Conservation (phyloP, 1,140 invertebrate species). For the Tribolium castaneum region DNA sequence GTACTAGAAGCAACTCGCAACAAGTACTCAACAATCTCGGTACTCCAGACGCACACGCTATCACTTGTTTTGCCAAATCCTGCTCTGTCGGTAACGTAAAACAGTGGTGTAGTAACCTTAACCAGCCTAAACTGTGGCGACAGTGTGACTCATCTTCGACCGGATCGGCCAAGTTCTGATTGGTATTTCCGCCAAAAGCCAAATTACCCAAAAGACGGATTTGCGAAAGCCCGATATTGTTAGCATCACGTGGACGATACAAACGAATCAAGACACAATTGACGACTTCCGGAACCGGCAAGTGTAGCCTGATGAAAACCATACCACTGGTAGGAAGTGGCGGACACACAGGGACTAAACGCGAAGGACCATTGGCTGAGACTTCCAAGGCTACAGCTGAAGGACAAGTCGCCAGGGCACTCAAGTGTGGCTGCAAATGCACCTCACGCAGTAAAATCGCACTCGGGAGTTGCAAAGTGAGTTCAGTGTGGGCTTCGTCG, state of each 20-base stretch:
- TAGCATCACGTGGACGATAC: slow-evolving; percentile 87
- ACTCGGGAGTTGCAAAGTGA: slow-evolving; percentile 87
- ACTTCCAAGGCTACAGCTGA: slow-evolving; percentile 89
- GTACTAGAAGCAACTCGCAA: slow-evolving; percentile 79
- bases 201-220: slow-evolving; percentile 86
- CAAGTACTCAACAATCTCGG: slow-evolving; percentile 78
- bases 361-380: slow-evolving; percentile 68
- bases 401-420: slow-evolving; percentile 87
- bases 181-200: slow-evolving; percentile 72
- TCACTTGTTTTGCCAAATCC: slow-evolving; percentile 64
- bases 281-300: slow-evolving; percentile 84
- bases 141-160: slow-evolving; percentile 60
- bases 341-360: slow-evolving; percentile 74
- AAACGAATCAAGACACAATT: slow-evolving; percentile 75
- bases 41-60: slow-evolving; percentile 72
- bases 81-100: slow-evolving; percentile 67
- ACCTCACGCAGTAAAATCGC: slow-evolving; percentile 91
- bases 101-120: slow-evolving; percentile 76
- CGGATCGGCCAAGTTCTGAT: slow-evolving; percentile 58
- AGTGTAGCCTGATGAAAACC: slow-evolving; percentile 84
- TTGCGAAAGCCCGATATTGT: slow-evolving; percentile 89
- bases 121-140: slow-evolving; percentile 67
- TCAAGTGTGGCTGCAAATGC: slow-evolving; percentile 87
- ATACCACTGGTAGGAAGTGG: slow-evolving; percentile 86
- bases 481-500: slow-evolving; percentile 87